Evolutionary conservation across 1,140 invertebrate genomes (phyloP).

Genomic region (Acyrthosiphon pisum): DNA sequence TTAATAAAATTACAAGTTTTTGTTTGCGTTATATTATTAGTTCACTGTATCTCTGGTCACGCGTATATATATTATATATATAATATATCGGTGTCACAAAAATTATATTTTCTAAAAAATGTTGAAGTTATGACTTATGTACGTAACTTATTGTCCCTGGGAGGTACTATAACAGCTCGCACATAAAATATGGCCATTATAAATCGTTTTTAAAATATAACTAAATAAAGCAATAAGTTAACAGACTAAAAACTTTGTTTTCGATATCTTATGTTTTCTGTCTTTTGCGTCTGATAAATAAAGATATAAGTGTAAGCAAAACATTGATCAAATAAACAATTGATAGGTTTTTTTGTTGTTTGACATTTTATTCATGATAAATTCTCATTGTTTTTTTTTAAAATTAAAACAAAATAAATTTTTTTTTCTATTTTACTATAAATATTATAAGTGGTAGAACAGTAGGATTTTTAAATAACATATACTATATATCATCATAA

Average conservation of each 20-base stretch:
- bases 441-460: background rate
- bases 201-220: slow-evolving; percentile 34
- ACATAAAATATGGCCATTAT: slow-evolving; percentile 40
- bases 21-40: background rate
- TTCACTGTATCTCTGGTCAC: slow-evolving; percentile 8
- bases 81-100: slow-evolving; percentile 59
- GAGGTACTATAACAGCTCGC: background rate
- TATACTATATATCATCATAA: background rate
- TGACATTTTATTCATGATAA: background rate
- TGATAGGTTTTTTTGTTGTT: background rate
- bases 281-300: background rate
- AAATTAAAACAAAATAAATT: background rate
- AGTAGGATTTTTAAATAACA: too few relatives aligned
- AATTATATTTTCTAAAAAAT: slow-evolving; percentile 35
- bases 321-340: background rate
- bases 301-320: background rate
- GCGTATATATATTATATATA: too few relatives aligned
- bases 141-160: slow-evolving; percentile 24
- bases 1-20: slow-evolving; percentile 23
- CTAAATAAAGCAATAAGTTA: slow-evolving; percentile 5
- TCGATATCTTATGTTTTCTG: slow-evolving; percentile 22
- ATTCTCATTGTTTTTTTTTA: background rate
- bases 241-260: slow-evolving; percentile 16
- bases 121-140: slow-evolving; percentile 30
- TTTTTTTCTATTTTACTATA: background rate